Conservation (phyloP, 2,113 vertebrate genomes). For the Callospermophilus lateralis region DNA sequence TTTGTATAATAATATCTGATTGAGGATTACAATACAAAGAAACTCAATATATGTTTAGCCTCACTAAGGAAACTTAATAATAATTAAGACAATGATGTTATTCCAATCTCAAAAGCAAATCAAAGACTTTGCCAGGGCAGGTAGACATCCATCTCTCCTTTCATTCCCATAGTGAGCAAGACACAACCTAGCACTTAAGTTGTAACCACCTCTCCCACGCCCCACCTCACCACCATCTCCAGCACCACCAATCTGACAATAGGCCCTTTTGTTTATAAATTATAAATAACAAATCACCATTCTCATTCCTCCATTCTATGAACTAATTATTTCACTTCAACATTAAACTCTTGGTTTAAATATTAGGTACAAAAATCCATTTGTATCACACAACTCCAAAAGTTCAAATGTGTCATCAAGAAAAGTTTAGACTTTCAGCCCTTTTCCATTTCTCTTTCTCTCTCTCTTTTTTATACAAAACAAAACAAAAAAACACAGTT, state of each 20-base stretch:
- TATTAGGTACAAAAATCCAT: constrained; percentile 32
- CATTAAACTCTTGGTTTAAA: constrained; percentile 57
- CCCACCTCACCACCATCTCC: not conserved
- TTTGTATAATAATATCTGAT: constrained; percentile 47
- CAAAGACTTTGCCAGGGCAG: constrained; percentile 1
- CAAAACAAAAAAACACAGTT: constrained; percentile 4
- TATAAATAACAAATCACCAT: constrained; percentile 47
- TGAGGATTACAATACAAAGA: constrained; percentile 25
- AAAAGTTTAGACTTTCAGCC: constrained; percentile 18
- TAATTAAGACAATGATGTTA: constrained; percentile 43
- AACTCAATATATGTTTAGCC: not conserved
- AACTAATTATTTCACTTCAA: constrained; percentile 3
- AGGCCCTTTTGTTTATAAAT: not conserved
- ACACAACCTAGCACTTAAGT: not conserved
- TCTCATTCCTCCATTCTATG: not conserved
- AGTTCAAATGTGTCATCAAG: constrained; percentile 21
- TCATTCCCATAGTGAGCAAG: not conserved
- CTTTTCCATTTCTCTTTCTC: not conserved
- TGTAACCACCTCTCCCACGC: not conserved
- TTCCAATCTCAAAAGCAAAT: constrained; percentile 47
- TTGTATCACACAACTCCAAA: constrained; percentile 45
- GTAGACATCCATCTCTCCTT: not conserved
- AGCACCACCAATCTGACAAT: not conserved
- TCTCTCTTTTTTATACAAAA: not conserved
- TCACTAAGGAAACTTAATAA: constrained; percentile 25